phyloP scores from a whole-genome alignment of 1,140 invertebrate species.

The Hylaeus volcanicus region DNA sequence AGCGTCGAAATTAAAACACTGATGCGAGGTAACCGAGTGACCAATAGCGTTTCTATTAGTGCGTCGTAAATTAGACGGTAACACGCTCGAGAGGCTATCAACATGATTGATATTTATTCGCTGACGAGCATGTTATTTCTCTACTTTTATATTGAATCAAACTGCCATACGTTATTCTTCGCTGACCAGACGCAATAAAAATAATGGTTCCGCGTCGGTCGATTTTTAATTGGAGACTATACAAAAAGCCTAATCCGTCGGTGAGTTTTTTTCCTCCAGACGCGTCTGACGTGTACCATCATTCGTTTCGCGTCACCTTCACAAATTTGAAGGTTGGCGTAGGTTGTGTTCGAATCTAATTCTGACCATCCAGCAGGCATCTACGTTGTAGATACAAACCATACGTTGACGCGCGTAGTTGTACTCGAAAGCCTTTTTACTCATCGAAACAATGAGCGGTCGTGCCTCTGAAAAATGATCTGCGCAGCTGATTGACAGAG shows the following conservation, averaged over 20 bases:
- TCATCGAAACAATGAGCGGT: neutral
- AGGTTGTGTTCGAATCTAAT: constrained; percentile 58
- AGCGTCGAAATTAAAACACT: too few species aligned
- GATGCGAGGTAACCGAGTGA: too few species aligned
- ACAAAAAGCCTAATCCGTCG: neutral
- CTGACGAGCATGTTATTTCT: too few species aligned
- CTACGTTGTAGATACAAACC: neutral
- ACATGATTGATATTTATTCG: too few species aligned
- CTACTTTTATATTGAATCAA: too few species aligned
- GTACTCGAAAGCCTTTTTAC: constrained; percentile 13
- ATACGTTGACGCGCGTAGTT: neutral
- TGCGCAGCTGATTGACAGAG: neutral
- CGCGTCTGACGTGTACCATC: constrained; percentile 39
- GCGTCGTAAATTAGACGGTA: too few species aligned
- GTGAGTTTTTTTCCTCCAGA: constrained; percentile 13
- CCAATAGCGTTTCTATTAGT: too few species aligned
- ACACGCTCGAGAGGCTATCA: too few species aligned
- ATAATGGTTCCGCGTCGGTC: neutral
- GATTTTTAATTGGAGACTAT: constrained; percentile 23
- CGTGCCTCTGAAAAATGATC: neutral
- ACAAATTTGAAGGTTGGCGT: constrained; percentile 64
- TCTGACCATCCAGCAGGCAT: constrained; percentile 10
- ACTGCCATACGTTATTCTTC: neutral
- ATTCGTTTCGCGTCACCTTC: constrained; percentile 57
- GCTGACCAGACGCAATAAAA: constrained; percentile 35